These are phyloP conservation scores for Sicus ferrugineus DNA, from an alignment of 2,888 invertebrate species.

Conservation along the genomic window DNA sequence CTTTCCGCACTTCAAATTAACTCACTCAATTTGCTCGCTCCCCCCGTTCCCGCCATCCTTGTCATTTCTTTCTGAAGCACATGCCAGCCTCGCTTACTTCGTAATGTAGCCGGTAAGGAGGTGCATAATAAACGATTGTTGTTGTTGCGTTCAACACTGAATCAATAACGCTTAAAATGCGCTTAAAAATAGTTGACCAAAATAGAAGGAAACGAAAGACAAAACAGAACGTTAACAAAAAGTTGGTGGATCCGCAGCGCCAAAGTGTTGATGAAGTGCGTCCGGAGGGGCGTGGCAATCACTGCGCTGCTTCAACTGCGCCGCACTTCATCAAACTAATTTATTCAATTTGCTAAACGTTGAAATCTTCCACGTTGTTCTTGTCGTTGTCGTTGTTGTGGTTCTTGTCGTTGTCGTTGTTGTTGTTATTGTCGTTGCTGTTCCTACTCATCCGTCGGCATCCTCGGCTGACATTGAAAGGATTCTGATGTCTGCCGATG, in stretches of 20 bases:
- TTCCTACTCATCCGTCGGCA: neutral
- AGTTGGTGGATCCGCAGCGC: neutral
- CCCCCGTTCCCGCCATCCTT: too few relatives aligned
- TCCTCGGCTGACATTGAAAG: neutral
- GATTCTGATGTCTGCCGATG: neutral
- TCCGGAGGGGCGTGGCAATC: neutral
- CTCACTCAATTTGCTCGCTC: too few relatives aligned
- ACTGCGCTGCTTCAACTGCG: neutral
- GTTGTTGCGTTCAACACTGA: too few relatives aligned
- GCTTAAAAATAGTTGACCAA: too few relatives aligned
- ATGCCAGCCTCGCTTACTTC: too few relatives aligned
- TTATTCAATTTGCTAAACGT: conserved; percentile 32
- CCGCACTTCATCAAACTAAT: conserved; percentile 32
- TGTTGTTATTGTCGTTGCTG: neutral
- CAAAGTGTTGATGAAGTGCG: conserved; percentile 19
- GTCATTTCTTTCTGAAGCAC: too few relatives aligned
- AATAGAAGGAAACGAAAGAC: neutral
- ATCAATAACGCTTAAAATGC: too few relatives aligned
- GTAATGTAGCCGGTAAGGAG: too few relatives aligned
- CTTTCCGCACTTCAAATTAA: too few relatives aligned
- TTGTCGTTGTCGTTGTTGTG: neutral
- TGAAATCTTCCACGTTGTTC: conserved; percentile 3
- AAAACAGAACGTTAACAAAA: neutral
- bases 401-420: conserved; percentile 6
- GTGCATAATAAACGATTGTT: too few relatives aligned